phyloP scores from a whole-genome alignment of 2,888 invertebrate species.

The Encarsia formosa region DNA sequence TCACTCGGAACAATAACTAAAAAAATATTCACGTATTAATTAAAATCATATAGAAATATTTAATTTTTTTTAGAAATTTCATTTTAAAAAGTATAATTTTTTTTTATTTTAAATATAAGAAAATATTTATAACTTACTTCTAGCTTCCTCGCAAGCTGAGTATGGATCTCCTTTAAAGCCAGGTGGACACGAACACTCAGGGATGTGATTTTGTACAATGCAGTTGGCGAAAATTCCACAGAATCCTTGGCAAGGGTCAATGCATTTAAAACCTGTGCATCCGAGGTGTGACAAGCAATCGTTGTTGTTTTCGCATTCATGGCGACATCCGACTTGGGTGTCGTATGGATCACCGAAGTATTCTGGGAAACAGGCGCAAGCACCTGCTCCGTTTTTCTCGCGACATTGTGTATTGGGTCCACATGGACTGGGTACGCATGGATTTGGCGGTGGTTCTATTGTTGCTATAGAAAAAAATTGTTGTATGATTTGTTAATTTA shows the following conservation, averaged over 20 bases:
- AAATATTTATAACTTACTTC: conserved; percentile 26
- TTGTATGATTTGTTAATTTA: neutral
- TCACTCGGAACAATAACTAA: conserved; percentile 49
- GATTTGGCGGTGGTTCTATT: conserved; percentile 54
- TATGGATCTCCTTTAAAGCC: conserved; percentile 81
- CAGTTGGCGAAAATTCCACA: conserved; percentile 80
- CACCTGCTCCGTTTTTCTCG: conserved; percentile 78
- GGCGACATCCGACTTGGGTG: conserved; percentile 61
- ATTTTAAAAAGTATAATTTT: neutral
- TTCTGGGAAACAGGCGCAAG: conserved; percentile 75
- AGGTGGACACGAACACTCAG: conserved; percentile 70
- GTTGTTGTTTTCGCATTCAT: conserved; percentile 75
- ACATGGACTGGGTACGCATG: conserved; percentile 79
- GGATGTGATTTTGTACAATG: conserved; percentile 73
- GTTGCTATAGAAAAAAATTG: conserved; percentile 22
- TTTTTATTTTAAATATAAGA: neutral
- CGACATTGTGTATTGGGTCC: conserved; percentile 81
- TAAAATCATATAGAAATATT: neutral
- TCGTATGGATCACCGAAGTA: conserved; percentile 82
- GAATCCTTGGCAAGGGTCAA: conserved; percentile 79
- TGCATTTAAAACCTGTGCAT: conserved; percentile 78
- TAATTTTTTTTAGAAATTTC: neutral
- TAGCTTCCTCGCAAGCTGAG: conserved; percentile 52
- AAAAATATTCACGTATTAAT: neutral
- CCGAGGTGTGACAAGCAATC: conserved; percentile 71